Conservation (phyloP, 2,797 vertebrate genomes). For the Protonibea diacanthus region DNA sequence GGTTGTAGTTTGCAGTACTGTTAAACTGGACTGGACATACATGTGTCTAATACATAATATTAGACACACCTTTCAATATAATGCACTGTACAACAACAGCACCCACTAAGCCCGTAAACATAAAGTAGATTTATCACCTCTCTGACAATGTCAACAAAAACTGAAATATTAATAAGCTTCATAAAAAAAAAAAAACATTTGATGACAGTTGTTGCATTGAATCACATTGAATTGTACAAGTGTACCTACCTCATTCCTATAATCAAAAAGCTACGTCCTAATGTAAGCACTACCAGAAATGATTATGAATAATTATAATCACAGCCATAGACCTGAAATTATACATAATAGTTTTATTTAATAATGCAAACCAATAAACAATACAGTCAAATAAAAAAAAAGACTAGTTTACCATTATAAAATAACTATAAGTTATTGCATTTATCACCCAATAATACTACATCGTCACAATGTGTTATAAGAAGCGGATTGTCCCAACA, state of each 20-base stretch:
- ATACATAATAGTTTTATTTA: constrained; percentile 70
- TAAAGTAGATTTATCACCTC: too few relatives aligned
- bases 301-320: neutral
- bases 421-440: constrained; percentile 77
- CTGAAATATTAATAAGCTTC: too few relatives aligned
- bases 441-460: constrained; percentile 73
- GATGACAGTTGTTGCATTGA: too few relatives aligned
- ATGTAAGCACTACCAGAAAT: neutral
- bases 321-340: constrained; percentile 7
- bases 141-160: too few relatives aligned
- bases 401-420: constrained; percentile 54
- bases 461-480: constrained; percentile 55
- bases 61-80: too few relatives aligned
- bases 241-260: neutral
- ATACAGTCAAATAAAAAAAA: constrained; percentile 70
- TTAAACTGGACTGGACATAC: too few relatives aligned
- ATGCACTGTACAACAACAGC: too few relatives aligned
- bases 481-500: constrained; percentile 82
- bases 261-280: neutral
- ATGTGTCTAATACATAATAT: too few relatives aligned
- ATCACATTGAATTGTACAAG: too few relatives aligned
- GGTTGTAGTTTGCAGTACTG: too few relatives aligned
- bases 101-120: too few relatives aligned
- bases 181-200: too few relatives aligned
- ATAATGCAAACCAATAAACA: constrained; percentile 71